Conservation (phyloP, 1,140 invertebrate genomes). For the Hyles vespertilio region DNA sequence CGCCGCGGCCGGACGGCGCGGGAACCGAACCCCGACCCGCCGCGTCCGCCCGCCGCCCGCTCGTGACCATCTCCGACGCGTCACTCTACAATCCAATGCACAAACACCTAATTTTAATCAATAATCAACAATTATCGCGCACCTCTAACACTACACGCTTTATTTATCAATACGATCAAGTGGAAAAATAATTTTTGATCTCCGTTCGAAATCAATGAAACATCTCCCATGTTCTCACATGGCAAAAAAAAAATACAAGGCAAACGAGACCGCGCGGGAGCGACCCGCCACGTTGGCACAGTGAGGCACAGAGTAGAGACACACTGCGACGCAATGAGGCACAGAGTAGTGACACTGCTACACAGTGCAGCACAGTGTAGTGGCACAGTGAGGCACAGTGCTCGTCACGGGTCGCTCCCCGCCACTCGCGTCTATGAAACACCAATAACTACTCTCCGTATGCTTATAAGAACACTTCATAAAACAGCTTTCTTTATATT, state of each 20-base stretch:
- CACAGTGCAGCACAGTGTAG: too few species aligned
- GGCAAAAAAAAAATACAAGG: constrained; percentile 63
- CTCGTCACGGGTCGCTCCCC: background rate
- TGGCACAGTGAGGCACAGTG: background rate
- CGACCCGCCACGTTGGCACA: constrained; percentile 2
- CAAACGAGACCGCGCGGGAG: constrained; percentile 27
- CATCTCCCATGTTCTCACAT: constrained; percentile 50
- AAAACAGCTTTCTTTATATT: constrained; percentile 71
- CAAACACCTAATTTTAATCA: constrained; percentile 73
- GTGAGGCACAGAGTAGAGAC: background rate
- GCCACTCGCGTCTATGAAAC: constrained; percentile 14
- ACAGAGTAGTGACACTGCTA: too few species aligned
- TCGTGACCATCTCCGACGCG: constrained; percentile 26
- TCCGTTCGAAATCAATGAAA: constrained; percentile 64
- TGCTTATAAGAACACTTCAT: constrained; percentile 72
- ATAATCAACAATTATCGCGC: constrained; percentile 74
- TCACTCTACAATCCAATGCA: constrained; percentile 60
- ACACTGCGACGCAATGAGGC: too few species aligned
- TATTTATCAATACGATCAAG: constrained; percentile 64
- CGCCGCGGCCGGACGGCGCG: background rate
- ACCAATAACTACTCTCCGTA: constrained; percentile 45
- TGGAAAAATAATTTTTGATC: constrained; percentile 73
- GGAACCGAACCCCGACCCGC: background rate
- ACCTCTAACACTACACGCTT: constrained; percentile 70
- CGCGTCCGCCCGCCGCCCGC: constrained; percentile 12